A percentile compares a stretch with the other conserved stretches of the same genome.
These are phyloP conservation scores for Operophtera brumata DNA, from an alignment of 2,888 invertebrate species.

Conservation along the genomic window DNA sequence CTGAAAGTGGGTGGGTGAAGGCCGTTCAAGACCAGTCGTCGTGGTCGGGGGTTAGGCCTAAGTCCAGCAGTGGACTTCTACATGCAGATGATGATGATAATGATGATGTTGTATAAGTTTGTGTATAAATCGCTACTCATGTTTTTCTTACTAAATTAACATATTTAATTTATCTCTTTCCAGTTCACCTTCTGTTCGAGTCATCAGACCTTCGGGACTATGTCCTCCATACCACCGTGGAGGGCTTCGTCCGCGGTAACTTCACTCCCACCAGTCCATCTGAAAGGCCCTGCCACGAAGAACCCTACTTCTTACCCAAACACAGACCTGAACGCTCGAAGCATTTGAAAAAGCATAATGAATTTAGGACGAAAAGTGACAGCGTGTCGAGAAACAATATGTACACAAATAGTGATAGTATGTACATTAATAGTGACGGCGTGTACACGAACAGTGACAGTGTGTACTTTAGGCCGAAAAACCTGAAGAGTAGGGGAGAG, in stretches of 20 bases:
- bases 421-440: conserved; percentile 28
- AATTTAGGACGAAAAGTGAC: conserved; percentile 46
- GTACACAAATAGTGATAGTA: background rate
- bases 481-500: conserved; percentile 38
- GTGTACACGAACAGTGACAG: conserved; percentile 36
- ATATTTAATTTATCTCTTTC: conserved; percentile 38
- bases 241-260: conserved; percentile 65
- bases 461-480: conserved; percentile 66
- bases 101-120: no score
- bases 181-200: conserved; percentile 68
- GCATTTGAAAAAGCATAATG: conserved; percentile 41
- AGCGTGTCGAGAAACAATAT: conserved; percentile 22
- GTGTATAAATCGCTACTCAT: no score
- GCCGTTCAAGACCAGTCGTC: no score
- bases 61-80: no score
- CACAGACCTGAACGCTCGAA: conserved; percentile 56
- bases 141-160: no score
- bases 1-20: no score
- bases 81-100: no score
- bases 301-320: conserved; percentile 68
- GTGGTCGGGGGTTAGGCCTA: no score
- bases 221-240: conserved; percentile 65
- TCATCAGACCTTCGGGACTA: conserved; percentile 61
- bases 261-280: conserved; percentile 66
- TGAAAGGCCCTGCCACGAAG: conserved; percentile 62